Evolutionary conservation across 2,113 vertebrate species (phyloP), one percentile per base, ranked within the genome.

Genomic region (Hypomesus transpacificus): DNA sequence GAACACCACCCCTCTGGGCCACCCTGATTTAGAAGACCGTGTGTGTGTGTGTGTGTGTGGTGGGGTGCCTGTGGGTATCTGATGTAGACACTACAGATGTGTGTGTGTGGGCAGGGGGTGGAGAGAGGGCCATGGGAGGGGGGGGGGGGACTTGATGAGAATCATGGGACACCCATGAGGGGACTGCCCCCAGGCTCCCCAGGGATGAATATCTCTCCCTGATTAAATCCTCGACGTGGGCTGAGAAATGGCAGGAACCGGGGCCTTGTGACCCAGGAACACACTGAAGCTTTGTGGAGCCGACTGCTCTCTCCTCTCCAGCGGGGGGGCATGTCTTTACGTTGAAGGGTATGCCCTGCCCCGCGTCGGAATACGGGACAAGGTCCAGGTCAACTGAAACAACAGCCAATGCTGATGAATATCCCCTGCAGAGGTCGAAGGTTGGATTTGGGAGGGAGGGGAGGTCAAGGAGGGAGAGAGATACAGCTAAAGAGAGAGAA

Each of bases 21-120:
- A 1, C n/a, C 53, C 53, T 56, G 53, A 18, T 56, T 56, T 56
- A 56, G 18, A n/a, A 56, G 17, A 56, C 14, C 14, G 53, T 16
- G 22, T 21, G 65, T 46, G 65, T 7, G 24, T 16, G 31, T 34
- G 6, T 14, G 7, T 21, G 2, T 58, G 26, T 11, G 39, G 39
- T 8, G 39, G 39, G 39, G 39, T 57, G 28, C 31, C 9, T 2
- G 18, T 17, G 56, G 17, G 31, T 58, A 57, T 20, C 31, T 59
- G n/a, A 70, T 21, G 18, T 34, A 24, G 16, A 62, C 39, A 18
- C 39, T 46, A 68, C 9, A 53, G 34, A 34, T 18, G 17, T 65
- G 57, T 63, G 71, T 93, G 94, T n/a, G 91, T 81, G 0, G 90
- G 93, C 0, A 34, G 31, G 4, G 92, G 91, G 6, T 92, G 92